A percentile compares a stretch with the other conserved stretches of the same genome.
Evolutionary conservation across 1,140 invertebrate species (phyloP).

Genomic region (Apolygus lucorum): DNA sequence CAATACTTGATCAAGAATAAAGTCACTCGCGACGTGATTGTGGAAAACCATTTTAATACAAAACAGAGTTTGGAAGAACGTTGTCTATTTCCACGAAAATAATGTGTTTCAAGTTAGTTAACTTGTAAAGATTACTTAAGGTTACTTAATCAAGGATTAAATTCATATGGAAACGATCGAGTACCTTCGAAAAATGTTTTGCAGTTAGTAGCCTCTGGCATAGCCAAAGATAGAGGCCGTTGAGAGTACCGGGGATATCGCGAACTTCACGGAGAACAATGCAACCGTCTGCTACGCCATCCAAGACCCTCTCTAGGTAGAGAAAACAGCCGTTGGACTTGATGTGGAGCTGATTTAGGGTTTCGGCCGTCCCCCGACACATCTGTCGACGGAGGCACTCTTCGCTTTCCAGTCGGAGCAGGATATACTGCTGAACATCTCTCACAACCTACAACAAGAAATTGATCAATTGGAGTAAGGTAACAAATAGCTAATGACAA

Average conservation of each 20-base stretch:
- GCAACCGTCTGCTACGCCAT: slow-evolving; percentile 86
- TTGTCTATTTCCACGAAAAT: too few species aligned
- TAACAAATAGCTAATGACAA: too few species aligned
- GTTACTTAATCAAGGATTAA: slow-evolving; percentile 4
- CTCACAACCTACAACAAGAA: slow-evolving; percentile 51
- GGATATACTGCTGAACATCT: slow-evolving; percentile 91
- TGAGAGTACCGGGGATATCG: slow-evolving; percentile 89
- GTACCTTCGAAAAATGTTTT: slow-evolving; percentile 69
- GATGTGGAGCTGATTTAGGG: slow-evolving; percentile 89
- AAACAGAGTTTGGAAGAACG: too few species aligned
- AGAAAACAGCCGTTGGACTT: slow-evolving; percentile 94
- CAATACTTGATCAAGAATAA: too few species aligned
- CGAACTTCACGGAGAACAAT: slow-evolving; percentile 76
- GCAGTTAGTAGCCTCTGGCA: slow-evolving; percentile 85
- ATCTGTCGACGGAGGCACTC: slow-evolving; percentile 69
- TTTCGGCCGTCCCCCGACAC: slow-evolving; percentile 79
- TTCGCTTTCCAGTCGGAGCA: slow-evolving; percentile 78
- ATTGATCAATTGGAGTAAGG: too few species aligned
- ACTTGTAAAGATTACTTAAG: background rate
- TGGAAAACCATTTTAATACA: too few species aligned
- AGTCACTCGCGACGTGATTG: too few species aligned
- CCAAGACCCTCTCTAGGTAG: slow-evolving; percentile 85
- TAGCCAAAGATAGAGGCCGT: slow-evolving; percentile 90
- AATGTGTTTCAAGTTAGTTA: too few species aligned
- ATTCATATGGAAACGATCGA: background rate